Evolutionary conservation across 2,113 vertebrate genomes (phyloP).

Genomic region (Epinephelus fuscoguttatus): DNA sequence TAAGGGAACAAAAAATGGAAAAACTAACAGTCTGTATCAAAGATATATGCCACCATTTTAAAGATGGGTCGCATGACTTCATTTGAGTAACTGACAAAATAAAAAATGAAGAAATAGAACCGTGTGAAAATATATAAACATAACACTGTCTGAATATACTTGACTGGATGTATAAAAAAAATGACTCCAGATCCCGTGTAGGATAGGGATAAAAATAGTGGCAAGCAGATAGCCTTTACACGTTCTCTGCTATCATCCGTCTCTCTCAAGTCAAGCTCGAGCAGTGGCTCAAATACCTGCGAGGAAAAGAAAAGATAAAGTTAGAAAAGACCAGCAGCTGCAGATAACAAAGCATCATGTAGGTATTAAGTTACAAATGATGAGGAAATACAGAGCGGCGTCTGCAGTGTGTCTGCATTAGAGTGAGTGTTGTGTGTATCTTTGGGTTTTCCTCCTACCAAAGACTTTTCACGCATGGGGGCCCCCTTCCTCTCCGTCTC

Average conservation of each 20-base stretch:
- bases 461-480: constrained; percentile 72
- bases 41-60: constrained; percentile 34
- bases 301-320: neutral
- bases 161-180: constrained; percentile 53
- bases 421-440: neutral
- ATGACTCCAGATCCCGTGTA: constrained; percentile 47
- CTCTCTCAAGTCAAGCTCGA: constrained; percentile 53
- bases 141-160: constrained; percentile 80
- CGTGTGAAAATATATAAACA: constrained; percentile 71
- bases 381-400: neutral
- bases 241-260: constrained; percentile 17
- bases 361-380: neutral
- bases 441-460: constrained; percentile 63
- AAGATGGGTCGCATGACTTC: constrained; percentile 60
- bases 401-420: neutral
- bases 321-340: neutral
- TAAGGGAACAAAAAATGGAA: constrained; percentile 12
- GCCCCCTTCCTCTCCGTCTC: constrained; percentile 82
- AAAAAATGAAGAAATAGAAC: constrained; percentile 51
- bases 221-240: constrained; percentile 59
- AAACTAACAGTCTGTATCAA: constrained; percentile 54
- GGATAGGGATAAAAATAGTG: constrained; percentile 75
- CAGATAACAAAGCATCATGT: neutral
- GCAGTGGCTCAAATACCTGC: constrained; percentile 66
- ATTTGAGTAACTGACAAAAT: constrained; percentile 66